Conservation (phyloP, 2,797 vertebrate species). For the Diceros bicornis region DNA sequence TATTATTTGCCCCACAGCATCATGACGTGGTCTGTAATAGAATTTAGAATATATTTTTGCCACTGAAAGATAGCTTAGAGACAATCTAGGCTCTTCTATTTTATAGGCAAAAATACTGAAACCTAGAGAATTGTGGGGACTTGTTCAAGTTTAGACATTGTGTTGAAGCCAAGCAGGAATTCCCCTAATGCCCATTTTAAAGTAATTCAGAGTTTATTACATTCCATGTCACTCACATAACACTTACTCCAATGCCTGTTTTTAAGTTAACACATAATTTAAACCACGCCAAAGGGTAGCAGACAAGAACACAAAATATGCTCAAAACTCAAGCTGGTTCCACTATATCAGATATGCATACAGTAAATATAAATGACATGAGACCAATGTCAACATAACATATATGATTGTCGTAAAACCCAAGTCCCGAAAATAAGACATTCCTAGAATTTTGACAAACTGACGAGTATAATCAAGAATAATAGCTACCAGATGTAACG, state of each 20-base stretch:
- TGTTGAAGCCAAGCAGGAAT: not conserved
- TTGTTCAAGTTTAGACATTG: not conserved
- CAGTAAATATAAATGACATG: not conserved
- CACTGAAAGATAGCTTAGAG: not conserved
- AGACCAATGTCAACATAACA: not conserved
- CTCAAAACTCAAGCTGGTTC: not conserved
- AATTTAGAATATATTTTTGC: constrained; percentile 4
- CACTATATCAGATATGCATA: not conserved
- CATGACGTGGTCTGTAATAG: not conserved
- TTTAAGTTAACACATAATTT: not conserved
- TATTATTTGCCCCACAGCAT: not conserved
- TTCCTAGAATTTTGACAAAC: not conserved
- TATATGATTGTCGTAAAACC: not conserved
- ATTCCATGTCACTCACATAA: not conserved
- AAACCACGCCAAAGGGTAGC: not conserved
- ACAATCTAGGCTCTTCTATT: not conserved
- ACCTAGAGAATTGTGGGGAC: not conserved
- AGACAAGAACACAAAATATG: not conserved
- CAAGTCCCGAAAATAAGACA: not conserved
- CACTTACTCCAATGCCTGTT: not conserved
- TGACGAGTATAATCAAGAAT: not conserved
- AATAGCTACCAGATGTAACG: not conserved
- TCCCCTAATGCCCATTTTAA: not conserved
- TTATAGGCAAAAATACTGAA: not conserved
- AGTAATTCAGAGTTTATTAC: not conserved